Percentiles rank a stretch among this genome's conserved stretches.
Conservation (phyloP, 1,140 invertebrate species). For the Myzus persicae region DNA sequence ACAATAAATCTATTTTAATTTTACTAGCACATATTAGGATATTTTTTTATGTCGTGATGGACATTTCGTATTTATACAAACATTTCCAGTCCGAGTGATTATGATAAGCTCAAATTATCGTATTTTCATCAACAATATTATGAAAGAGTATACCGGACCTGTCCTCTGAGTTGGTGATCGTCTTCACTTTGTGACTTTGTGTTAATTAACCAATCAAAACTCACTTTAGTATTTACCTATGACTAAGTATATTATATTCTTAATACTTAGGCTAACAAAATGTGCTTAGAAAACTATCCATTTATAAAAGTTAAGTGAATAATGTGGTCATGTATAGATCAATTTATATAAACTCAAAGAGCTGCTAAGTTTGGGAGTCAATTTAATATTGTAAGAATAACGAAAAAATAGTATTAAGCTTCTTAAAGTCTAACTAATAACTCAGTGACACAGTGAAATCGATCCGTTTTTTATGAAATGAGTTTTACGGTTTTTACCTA, state of each 20-base stretch:
- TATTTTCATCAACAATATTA: neutral
- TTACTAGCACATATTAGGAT: neutral
- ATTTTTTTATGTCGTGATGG: neutral
- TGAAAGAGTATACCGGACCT: neutral
- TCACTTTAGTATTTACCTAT: neutral
- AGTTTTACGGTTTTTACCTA: neutral
- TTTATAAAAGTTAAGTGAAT: neutral
- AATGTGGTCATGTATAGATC: neutral
- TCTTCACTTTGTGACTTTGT: neutral
- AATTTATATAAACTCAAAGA: neutral
- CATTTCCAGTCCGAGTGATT: neutral
- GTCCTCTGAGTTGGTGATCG: neutral
- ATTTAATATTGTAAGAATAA: neutral
- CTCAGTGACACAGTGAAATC: neutral
- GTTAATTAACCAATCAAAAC: neutral
- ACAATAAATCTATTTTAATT: neutral
- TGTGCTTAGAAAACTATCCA: neutral
- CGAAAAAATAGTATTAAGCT: neutral
- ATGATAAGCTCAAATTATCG: neutral
- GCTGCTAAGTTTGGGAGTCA: no score
- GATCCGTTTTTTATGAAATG: neutral
- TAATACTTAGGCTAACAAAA: neutral
- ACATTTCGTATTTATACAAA: neutral
- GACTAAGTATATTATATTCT: neutral
- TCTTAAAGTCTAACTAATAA: neutral